Evolutionary conservation across 92 coral and sea anemone genomes (phyloP), one percentile per base, ranked within the genome.

Genomic region (Siderastrea radians): DNA sequence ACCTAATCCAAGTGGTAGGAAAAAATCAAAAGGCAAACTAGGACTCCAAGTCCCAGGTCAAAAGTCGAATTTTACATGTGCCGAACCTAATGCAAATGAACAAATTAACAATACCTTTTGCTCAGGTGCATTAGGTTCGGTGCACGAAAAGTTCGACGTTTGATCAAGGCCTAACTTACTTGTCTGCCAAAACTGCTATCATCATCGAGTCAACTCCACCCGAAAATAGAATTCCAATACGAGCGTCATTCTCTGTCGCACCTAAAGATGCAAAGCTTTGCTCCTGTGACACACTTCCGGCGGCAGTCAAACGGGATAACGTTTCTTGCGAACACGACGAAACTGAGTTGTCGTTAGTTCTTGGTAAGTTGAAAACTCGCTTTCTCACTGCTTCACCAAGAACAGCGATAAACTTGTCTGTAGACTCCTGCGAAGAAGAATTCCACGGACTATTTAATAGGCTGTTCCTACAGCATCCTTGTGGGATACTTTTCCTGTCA

Each of bases 201-300:
- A 98, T 94, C 83, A 98, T 98, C 7, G 99, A 98, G 76, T 98
- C 99, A 26, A 98, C 87, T 60, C 99, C 99, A 65, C 99, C 99
- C 16, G 99, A 98, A 55, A 98, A 98, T 14, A 98, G 86, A 84
- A 98, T 78, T 16, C 99, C 99, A 82, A 98, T 93, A 9, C 88
- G 84, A 74, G 94, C 77, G 19, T 58, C 66, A 44, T 68, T 75
- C 3, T 14, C 43, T n/a, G 9, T 55, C 4, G n/a, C 44, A 15
- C 11, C 64, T 7, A 38, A 45, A 61, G 49, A 6, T 51, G 46
- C 50, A 43, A 7, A 49, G 49, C 65, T 68, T 9, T 64, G 46
- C 16, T 52, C 17, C n/a, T 63, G 47, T 46, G 72, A 48, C 16
- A 13, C 4, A 10, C 72, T 49, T 17, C 19, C 62, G 1, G 81